Percentiles rank a stretch among this genome's conserved stretches.
Evolutionary conservation across 2,113 vertebrate species (phyloP).

Genomic region (Apteryx mantelli): DNA sequence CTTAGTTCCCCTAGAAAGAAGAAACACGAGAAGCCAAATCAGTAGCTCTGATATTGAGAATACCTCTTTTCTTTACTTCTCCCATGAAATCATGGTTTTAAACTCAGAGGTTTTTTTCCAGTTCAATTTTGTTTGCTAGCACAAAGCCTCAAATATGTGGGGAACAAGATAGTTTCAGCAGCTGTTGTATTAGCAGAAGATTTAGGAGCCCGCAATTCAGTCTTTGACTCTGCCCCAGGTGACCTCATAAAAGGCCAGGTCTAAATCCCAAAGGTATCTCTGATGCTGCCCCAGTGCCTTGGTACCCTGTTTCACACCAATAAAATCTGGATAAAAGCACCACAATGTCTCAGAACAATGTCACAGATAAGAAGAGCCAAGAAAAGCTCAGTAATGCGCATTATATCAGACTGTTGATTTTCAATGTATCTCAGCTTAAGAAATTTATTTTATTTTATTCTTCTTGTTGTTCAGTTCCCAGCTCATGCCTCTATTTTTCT

Average conservation of each 20-base stretch:
- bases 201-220: background rate
- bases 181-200: background rate
- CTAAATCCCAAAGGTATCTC: background rate
- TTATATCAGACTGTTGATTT: background rate
- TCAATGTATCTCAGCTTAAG: background rate
- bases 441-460: background rate
- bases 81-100: background rate
- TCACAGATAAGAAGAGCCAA: background rate
- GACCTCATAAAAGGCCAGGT: background rate
- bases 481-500: background rate
- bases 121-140: background rate
- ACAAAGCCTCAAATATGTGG: background rate
- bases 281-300: background rate
- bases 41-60: background rate
- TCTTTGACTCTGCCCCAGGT: background rate
- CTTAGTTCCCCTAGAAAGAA: background rate
- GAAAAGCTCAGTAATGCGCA: background rate
- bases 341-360: background rate
- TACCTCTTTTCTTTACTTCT: background rate
- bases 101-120: background rate
- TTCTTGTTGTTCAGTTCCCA: background rate
- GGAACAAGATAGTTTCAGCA: background rate
- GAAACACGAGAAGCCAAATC: background rate
- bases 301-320: background rate
- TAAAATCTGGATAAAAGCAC: background rate